Evolutionary conservation across 2,888 invertebrate species (phyloP), one percentile per base, ranked within the genome.

Genomic region (Drosophila algonquin): DNA sequence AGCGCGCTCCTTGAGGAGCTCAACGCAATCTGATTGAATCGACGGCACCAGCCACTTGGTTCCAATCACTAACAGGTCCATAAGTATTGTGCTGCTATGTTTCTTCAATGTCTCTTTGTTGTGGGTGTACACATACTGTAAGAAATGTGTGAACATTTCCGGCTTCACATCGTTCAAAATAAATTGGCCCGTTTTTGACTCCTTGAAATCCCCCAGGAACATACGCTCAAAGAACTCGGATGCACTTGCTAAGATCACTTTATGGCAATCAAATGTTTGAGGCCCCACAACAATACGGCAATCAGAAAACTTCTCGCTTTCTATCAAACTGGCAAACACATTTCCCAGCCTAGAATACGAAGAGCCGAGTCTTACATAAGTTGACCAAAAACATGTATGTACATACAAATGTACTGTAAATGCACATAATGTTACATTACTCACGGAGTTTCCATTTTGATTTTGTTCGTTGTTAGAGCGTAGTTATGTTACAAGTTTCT

Each of bases 171-270:
- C 59, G 12, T 44, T 24, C 30, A 76, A 3, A 1, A 27, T 9
- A 5, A 71, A 18, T 4, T 63, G 16, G 0, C 10, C n/a, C 2
- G 50, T 58, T 5, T 32, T 3, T 9, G 65, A 50, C n/a, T 78
- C 64, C 3, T 55, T 40, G 16, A 71, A 75, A 24, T 72, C 48
- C 18, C 50, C n/a, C 7, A 75, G 47, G 0, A 79, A 68, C 67
- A 80, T 63, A 18, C 63, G 32, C 21, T 69, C 53, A 12, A 80
- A 79, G n/a, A 69, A 77, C 12, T 64, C 63, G 1, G 69, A 80
- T 1, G 65, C 69, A 45, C 35, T 45, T 7, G 61, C 50, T n/a
- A 79, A 35, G 12, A 79, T 64, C 5, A 70, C 0, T 27, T 73
- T 75, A 44, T 77, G 79, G 46, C 78, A 78, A 12, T 68, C 18